A percentile compares a stretch with the other conserved stretches of the same genome.
phyloP scores from a whole-genome alignment of 1,140 invertebrate species.

The Diuraphis noxia region DNA sequence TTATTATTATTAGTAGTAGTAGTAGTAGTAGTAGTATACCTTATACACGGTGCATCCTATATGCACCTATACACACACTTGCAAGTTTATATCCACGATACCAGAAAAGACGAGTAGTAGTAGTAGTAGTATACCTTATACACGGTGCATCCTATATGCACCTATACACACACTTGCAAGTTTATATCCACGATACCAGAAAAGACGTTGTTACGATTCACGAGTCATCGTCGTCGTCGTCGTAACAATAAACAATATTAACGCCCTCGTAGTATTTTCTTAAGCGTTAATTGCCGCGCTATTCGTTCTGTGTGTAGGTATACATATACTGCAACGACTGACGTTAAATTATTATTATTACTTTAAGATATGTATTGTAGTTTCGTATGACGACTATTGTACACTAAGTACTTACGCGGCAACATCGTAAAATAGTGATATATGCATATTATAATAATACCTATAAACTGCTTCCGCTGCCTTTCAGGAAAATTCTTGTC shows the following conservation, averaged over 20 bases:
- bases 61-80: not conserved
- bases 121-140: not conserved
- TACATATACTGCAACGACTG: not conserved
- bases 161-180: not conserved
- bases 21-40: too few species aligned
- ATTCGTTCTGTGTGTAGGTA: not conserved
- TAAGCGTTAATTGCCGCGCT: not conserved
- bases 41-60: not conserved
- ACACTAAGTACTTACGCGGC: not conserved
- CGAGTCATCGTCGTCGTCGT: not conserved
- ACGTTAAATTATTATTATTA: not conserved
- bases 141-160: not conserved
- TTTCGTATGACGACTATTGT: not conserved
- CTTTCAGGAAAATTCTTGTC: not conserved
- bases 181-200: not conserved
- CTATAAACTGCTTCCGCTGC: not conserved
- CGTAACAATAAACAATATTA: slow-evolving; percentile 18
- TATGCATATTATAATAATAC: not conserved
- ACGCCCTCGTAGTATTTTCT: not conserved
- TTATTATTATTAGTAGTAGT: not conserved
- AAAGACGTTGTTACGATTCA: slow-evolving; percentile 21
- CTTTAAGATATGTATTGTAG: not conserved
- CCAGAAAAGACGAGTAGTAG: not conserved
- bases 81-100: not conserved
- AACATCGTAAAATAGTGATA: slow-evolving; percentile 8